phyloP scores from a whole-genome alignment of 2,888 invertebrate genomes.

The Aporophyla nigra region DNA sequence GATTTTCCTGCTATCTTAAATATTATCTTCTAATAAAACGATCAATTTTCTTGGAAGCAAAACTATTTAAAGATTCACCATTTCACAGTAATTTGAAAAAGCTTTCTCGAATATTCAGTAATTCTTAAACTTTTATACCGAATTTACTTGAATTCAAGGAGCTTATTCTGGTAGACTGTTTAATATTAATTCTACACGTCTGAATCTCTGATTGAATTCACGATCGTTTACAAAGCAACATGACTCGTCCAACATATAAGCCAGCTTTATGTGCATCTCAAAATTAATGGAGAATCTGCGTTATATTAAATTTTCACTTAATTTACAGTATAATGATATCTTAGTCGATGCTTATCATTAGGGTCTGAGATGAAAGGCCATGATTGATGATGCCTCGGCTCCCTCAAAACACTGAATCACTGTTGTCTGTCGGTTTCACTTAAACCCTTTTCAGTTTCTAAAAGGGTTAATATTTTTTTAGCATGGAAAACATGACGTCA shows the following conservation, averaged over 20 bases:
- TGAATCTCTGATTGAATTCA: background rate
- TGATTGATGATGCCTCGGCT: conserved; percentile 76
- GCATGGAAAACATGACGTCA: conserved; percentile 60
- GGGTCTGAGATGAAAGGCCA: conserved; percentile 67
- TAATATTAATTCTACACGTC: background rate
- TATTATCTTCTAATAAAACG: background rate
- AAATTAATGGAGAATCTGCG: conserved; percentile 56
- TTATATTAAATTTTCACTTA: conserved; percentile 65
- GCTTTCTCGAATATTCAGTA: background rate
- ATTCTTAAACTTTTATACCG: background rate
- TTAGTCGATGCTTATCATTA: conserved; percentile 74
- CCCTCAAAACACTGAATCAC: conserved; percentile 78
- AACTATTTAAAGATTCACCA: conserved; percentile 10
- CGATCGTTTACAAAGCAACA: conserved; percentile 9
- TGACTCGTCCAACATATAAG: conserved; percentile 29
- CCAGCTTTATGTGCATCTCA: conserved; percentile 29
- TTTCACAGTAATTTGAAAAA: background rate
- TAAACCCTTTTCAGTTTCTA: conserved; percentile 72
- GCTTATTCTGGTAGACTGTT: background rate
- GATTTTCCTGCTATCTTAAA: background rate
- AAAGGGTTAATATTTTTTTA: conserved; percentile 71
- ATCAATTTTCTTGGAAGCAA: background rate
- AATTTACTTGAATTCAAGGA: background rate
- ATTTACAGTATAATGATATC: conserved; percentile 69
- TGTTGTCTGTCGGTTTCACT: conserved; percentile 77